Percentiles rank a stretch among this genome's conserved stretches.
Evolutionary conservation across 2,888 invertebrate species (phyloP).

Genomic region (Apeira syringaria): DNA sequence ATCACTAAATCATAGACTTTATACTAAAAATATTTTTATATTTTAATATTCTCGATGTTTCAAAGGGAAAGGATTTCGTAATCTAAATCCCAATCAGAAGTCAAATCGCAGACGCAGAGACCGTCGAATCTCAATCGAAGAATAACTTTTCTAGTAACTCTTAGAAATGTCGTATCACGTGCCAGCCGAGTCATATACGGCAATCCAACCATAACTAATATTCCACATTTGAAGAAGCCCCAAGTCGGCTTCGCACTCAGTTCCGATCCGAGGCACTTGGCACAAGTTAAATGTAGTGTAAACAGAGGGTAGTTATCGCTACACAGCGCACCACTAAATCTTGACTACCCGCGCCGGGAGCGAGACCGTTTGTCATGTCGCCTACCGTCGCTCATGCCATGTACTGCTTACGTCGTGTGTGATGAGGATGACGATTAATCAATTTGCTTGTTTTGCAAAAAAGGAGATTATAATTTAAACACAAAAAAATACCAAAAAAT

Average conservation of each 20-base stretch:
- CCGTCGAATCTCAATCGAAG: neutral
- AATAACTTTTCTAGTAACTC: constrained; percentile 7
- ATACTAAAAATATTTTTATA: no score
- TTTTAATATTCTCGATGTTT: no score
- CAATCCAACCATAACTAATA: constrained; percentile 43
- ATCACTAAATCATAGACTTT: no score
- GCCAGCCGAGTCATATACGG: constrained; percentile 32
- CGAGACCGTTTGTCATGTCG: constrained; percentile 64
- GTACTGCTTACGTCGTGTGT: constrained; percentile 42
- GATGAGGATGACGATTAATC: constrained; percentile 48
- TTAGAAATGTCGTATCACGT: constrained; percentile 8
- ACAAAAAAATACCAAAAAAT: no score
- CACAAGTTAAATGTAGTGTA: constrained; percentile 79
- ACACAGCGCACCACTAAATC: constrained; percentile 68
- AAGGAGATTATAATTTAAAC: no score
- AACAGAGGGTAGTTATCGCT: constrained; percentile 75
- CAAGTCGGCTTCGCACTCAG: constrained; percentile 45
- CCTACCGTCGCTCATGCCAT: constrained; percentile 54
- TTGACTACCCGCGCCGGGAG: constrained; percentile 48
- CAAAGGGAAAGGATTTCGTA: no score
- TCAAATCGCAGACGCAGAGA: neutral
- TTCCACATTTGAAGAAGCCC: constrained; percentile 44
- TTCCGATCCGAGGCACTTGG: constrained; percentile 53
- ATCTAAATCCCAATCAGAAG: no score
- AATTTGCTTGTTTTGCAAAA: constrained; percentile 22